A percentile compares a stretch with the other conserved stretches of the same genome.
Evolutionary conservation across 2,888 invertebrate genomes (phyloP).

Genomic region (Ectemnius lituratus): DNA sequence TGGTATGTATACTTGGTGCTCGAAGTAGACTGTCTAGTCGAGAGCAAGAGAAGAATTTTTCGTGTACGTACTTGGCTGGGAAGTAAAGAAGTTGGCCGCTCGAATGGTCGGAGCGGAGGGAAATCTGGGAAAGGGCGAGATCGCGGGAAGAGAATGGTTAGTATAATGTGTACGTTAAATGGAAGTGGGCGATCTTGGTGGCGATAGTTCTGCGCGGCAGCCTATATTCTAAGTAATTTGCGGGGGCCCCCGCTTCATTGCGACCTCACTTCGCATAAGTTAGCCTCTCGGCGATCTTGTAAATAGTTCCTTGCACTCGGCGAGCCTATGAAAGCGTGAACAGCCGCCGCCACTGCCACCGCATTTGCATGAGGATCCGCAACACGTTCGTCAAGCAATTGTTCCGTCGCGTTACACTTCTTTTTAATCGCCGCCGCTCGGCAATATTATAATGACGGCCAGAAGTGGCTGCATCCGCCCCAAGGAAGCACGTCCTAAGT

Average conservation of each 20-base stretch:
- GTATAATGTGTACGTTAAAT: constrained; percentile 24
- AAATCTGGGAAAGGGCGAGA: constrained; percentile 15
- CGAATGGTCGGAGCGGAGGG: constrained; percentile 5
- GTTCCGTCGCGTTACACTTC: constrained; percentile 37
- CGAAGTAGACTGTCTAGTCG: too few relatives aligned
- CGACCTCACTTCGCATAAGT: constrained; percentile 43
- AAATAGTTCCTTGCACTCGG: constrained; percentile 39
- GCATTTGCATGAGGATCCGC: constrained; percentile 42
- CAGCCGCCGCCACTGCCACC: neutral
- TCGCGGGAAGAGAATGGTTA: constrained; percentile 30
- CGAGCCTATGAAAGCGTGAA: constrained; percentile 50
- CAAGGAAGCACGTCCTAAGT: too few relatives aligned
- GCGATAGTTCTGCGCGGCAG: constrained; percentile 57
- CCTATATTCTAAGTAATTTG: constrained; percentile 54
- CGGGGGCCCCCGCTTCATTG: constrained; percentile 27
- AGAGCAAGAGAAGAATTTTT: too few relatives aligned
- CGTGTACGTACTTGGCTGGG: too few relatives aligned
- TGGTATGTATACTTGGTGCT: too few relatives aligned
- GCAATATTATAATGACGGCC: neutral
- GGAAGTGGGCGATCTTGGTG: constrained; percentile 49
- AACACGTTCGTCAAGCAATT: constrained; percentile 42
- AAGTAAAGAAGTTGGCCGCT: neutral
- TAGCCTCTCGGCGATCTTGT: constrained; percentile 34
- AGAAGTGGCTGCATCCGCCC: neutral
- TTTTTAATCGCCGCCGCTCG: neutral